Evolutionary conservation across 2,113 vertebrate species (phyloP).

Genomic region (Callopanchax toddi): DNA sequence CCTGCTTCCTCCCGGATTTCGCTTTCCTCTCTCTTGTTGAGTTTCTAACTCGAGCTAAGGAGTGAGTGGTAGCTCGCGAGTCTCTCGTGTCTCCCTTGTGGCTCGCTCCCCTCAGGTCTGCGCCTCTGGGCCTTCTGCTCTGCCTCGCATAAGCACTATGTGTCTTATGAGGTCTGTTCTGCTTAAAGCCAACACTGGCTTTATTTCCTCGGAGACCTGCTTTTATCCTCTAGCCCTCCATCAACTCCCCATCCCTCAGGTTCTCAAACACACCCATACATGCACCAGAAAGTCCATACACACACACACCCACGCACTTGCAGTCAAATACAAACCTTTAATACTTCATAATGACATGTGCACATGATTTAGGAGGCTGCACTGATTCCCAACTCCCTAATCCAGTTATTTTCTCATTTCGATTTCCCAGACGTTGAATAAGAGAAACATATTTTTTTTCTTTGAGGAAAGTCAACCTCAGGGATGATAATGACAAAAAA

Average conservation of each 20-base stretch:
- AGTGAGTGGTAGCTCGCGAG: conserved; percentile 66
- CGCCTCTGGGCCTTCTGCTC: conserved; percentile 72
- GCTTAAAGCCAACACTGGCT: conserved; percentile 79
- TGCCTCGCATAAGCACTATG: conserved; percentile 74
- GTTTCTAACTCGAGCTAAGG: conserved; percentile 63
- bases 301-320: conserved; percentile 33
- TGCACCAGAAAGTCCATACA: conserved; percentile 45
- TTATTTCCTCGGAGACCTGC: conserved; percentile 81
- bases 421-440: conserved; percentile 80
- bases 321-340: conserved; percentile 74
- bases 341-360: conserved; percentile 82
- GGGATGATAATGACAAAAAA: conserved; percentile 75
- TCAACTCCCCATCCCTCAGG: conserved; percentile 73
- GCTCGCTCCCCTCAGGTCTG: conserved; percentile 73
- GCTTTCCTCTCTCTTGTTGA: conserved; percentile 66
- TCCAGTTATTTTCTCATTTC: conserved; percentile 82
- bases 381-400: conserved; percentile 81
- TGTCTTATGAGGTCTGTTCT: conserved; percentile 80
- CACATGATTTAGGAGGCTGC: conserved; percentile 78
- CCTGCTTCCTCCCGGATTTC: conserved; percentile 60
- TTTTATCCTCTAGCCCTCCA: conserved; percentile 77
- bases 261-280: conserved; percentile 70
- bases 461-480: conserved; percentile 74
- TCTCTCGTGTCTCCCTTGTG: conserved; percentile 71
- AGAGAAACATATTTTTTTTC: conserved; percentile 78